These are phyloP conservation scores for Eilema sororculum DNA, from an alignment of 2,888 invertebrate genomes.

Conservation along the genomic window DNA sequence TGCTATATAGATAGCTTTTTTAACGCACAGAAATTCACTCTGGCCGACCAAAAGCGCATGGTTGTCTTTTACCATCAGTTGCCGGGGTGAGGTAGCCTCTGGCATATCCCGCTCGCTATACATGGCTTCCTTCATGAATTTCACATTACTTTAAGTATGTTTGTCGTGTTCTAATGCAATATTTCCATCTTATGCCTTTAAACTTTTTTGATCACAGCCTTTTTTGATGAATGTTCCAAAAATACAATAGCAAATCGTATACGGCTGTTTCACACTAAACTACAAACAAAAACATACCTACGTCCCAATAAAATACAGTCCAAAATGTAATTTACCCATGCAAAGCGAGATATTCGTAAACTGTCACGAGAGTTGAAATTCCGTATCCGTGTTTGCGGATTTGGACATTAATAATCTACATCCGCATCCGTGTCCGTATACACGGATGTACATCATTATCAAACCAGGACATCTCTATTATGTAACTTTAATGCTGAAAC, in stretches of 20 bases:
- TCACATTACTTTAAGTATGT: too few species aligned
- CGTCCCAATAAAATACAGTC: not conserved
- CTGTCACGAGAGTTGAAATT: not conserved
- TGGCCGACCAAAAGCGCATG: too few species aligned
- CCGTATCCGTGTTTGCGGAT: slow-evolving; percentile 1
- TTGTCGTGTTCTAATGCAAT: not conserved
- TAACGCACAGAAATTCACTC: too few species aligned
- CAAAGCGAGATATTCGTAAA: not conserved
- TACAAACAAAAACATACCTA: not conserved
- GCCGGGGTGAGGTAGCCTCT: too few species aligned
- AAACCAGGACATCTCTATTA: slow-evolving; percentile 1
- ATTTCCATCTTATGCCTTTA: not conserved
- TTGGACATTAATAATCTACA: not conserved
- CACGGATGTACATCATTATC: not conserved
- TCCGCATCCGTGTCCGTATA: not conserved
- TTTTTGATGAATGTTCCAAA: not conserved
- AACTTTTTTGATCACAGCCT: not conserved
- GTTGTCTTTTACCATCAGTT: too few species aligned
- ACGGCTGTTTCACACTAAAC: not conserved
- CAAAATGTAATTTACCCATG: not conserved
- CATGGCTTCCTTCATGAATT: too few species aligned
- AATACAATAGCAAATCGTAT: not conserved
- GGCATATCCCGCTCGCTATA: too few species aligned
- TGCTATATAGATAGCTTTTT: too few species aligned
- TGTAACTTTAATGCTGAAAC: slow-evolving; percentile 1